Evolutionary conservation across 2,888 invertebrate genomes (phyloP).

Genomic region (Camptogramma bilineatum): DNA sequence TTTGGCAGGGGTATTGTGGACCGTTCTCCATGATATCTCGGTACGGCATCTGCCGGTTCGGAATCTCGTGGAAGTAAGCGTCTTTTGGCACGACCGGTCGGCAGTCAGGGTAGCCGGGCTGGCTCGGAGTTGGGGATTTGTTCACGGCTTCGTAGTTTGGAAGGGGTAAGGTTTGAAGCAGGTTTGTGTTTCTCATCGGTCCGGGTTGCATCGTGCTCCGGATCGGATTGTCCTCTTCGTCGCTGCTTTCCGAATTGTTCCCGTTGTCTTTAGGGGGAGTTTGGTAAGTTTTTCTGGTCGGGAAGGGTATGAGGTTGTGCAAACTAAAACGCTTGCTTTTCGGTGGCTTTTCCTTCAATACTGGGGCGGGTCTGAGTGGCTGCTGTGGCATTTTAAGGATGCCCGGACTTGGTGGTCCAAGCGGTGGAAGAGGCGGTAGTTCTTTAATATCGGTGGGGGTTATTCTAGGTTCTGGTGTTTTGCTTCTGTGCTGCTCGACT

Average conservation of each 20-base stretch:
- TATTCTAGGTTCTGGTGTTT: constrained; percentile 71
- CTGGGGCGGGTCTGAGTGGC: constrained; percentile 77
- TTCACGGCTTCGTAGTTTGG: constrained; percentile 86
- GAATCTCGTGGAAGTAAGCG: constrained; percentile 86
- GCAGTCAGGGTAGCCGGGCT: constrained; percentile 61
- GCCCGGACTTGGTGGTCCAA: constrained; percentile 57
- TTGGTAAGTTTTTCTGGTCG: constrained; percentile 80
- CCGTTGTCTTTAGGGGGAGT: constrained; percentile 78
- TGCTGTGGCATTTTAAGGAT: constrained; percentile 79
- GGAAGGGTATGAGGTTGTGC: constrained; percentile 82
- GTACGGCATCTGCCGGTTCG: constrained; percentile 80
- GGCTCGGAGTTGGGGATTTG: constrained; percentile 75
- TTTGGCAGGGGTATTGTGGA: constrained; percentile 65
- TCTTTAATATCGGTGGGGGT: constrained; percentile 64
- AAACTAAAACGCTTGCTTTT: constrained; percentile 81
- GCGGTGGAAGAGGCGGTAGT: constrained; percentile 49
- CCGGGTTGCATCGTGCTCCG: constrained; percentile 79
- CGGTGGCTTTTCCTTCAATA: constrained; percentile 78
- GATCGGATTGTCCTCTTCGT: constrained; percentile 83
- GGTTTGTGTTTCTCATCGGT: constrained; percentile 83
- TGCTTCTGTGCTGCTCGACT: constrained; percentile 82
- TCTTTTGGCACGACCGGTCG: constrained; percentile 84
- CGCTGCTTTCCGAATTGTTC: constrained; percentile 85
- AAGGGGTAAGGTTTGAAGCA: constrained; percentile 79
- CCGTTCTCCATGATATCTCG: constrained; percentile 60